Evolutionary conservation across 2,113 vertebrate species (phyloP), one percentile per base, ranked within the genome.

Genomic region (Jaculus jaculus): DNA sequence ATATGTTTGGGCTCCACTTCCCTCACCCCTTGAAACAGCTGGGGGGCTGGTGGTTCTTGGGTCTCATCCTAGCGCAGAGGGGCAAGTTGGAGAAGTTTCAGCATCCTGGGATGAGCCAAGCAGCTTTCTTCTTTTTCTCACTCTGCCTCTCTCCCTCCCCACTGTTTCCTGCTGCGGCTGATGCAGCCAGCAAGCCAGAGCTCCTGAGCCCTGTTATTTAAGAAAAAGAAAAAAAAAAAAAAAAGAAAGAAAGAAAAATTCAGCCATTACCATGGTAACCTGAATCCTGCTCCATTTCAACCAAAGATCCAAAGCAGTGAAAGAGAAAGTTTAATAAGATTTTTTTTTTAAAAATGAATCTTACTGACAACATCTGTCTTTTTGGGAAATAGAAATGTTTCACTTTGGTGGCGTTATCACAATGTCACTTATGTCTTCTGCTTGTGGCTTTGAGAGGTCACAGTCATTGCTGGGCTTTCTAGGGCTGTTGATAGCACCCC

Each of bases 211-310:
- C 90, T 95, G 97, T 97, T 97, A 96, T 95, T 98, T 97, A 97
- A 98, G 21, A 80, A 80, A 80, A 80, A 51, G n/a, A n/a, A 20
- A 77, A 20, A 80, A 61, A 78, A n/a, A n/a, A n/a, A n/a, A n/a
- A n/a, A n/a, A 97, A 98, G 21, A 80, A 97, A 98, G 21, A 80
- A 97, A 98, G 21, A 80, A n/a, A 96, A 97, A 97, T 96, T 95
- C 96, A 96, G 92, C 95, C 28, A 54, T 98, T 96, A 89, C 97
- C 92, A 98, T 97, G 96, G 97, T 97, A 97, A 98, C 97, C 95
- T 96, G 90, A 95, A 96, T 93, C 97, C 95, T 94, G 87, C 91
- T 96, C 93, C 93, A 73, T 97, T 97, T 97, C 96, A 96, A 92
- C 60, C 69, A 91, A 89, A 97, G 97, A 97, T 92, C 96, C 90